A percentile compares a stretch with the other conserved stretches of the same genome.
Conservation (phyloP, 2,113 vertebrate genomes). For the Lophotis ruficrista region DNA sequence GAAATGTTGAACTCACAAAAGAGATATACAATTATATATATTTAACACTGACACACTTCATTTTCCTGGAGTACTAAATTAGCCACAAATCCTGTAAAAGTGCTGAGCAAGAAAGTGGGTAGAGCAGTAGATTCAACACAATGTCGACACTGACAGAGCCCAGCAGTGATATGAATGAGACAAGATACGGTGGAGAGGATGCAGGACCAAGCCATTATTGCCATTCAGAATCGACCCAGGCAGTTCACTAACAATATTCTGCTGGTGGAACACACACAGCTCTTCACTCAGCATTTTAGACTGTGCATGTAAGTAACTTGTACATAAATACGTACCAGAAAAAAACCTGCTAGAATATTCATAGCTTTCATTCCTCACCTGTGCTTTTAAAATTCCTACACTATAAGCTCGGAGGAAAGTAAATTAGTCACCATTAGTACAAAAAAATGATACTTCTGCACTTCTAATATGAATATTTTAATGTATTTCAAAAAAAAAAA, state of each 20-base stretch:
- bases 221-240: not conserved
- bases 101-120: not conserved
- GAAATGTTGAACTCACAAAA: not conserved
- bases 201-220: not conserved
- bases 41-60: not conserved
- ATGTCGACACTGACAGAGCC: not conserved
- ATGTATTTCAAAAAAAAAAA: not conserved
- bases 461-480: not conserved
- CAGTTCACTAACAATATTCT: not conserved
- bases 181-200: not conserved
- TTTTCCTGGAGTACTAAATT: not conserved
- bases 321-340: not conserved
- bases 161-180: not conserved
- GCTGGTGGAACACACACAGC: not conserved
- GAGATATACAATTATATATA: not conserved
- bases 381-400: not conserved
- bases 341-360: not conserved
- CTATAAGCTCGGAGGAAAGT: not conserved
- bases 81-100: not conserved
- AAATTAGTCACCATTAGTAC: not conserved
- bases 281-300: not conserved
- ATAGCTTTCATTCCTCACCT: not conserved
- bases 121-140: not conserved
- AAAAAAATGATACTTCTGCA: not conserved
- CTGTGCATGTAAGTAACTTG: not conserved